These are phyloP conservation scores for Leptodirus hochenwartii DNA, from an alignment of 2,888 invertebrate species.

Conservation along the genomic window DNA sequence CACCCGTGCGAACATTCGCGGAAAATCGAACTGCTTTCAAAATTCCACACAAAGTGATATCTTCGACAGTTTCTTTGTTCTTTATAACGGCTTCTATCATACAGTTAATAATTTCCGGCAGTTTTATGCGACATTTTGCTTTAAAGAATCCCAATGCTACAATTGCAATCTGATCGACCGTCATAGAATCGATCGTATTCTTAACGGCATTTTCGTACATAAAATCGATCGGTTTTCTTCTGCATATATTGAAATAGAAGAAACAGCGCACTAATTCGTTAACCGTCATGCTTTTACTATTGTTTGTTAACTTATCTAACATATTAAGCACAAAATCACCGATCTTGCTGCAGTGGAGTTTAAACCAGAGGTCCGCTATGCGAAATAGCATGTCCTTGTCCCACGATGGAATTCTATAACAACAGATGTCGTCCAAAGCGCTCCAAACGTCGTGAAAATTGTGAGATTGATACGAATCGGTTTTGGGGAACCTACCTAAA, in stretches of 20 bases:
- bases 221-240: slow-evolving; percentile 39
- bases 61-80: slow-evolving; percentile 35
- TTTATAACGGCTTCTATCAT: slow-evolving; percentile 30
- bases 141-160: slow-evolving; percentile 56
- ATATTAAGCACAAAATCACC: slow-evolving; percentile 36
- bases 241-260: slow-evolving; percentile 43
- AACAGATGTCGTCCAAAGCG: slow-evolving; percentile 46
- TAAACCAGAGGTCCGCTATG: slow-evolving; percentile 45
- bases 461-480: slow-evolving; percentile 31
- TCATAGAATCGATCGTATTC: slow-evolving; percentile 33
- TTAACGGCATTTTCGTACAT: slow-evolving; percentile 42
- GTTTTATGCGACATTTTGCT: slow-evolving; percentile 42
- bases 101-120: slow-evolving; percentile 27
- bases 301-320: slow-evolving; percentile 35
- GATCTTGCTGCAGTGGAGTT: slow-evolving; percentile 30
- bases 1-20: slow-evolving; percentile 25
- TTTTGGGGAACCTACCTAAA: slow-evolving; percentile 33
- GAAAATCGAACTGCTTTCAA: slow-evolving; percentile 48
- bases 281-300: slow-evolving; percentile 36
- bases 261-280: slow-evolving; percentile 45
- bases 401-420: slow-evolving; percentile 30
- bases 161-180: slow-evolving; percentile 47
- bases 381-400: slow-evolving; percentile 33
- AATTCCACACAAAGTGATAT: slow-evolving; percentile 45
- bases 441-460: slow-evolving; percentile 48